Percentiles rank a stretch among this genome's conserved stretches.
phyloP scores from a whole-genome alignment of 2,797 vertebrate genomes.

The Manis pentadactyla region DNA sequence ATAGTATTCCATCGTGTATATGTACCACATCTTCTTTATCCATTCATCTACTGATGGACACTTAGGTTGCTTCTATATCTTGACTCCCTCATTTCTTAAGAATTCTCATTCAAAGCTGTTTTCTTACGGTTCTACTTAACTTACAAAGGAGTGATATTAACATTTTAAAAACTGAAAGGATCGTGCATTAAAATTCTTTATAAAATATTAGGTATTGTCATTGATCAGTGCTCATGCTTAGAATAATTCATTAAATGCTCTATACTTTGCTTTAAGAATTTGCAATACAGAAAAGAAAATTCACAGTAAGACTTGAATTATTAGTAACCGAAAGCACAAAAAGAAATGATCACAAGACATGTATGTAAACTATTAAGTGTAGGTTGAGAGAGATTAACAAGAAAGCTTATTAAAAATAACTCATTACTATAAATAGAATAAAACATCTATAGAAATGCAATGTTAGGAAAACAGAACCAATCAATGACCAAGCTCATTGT shows the following conservation, averaged over 20 bases:
- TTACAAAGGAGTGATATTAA: conserved; percentile 31
- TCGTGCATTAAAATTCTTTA: conserved; percentile 28
- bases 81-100: background rate
- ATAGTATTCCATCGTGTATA: too few relatives aligned
- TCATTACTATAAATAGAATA: conserved; percentile 22
- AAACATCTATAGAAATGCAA: conserved; percentile 37
- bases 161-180: conserved; percentile 42
- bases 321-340: conserved; percentile 13
- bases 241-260: conserved; percentile 9
- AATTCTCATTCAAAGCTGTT: background rate
- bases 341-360: conserved; percentile 43
- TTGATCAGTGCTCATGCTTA: background rate
- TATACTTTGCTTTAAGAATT: conserved; percentile 52
- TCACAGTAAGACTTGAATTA: conserved; percentile 17
- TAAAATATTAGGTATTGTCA: background rate
- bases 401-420: conserved; percentile 40
- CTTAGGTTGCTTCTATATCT: too few relatives aligned
- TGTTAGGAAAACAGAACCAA: background rate
- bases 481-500: background rate
- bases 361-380: conserved; percentile 38
- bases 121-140: conserved; percentile 11
- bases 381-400: background rate
- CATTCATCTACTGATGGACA: too few relatives aligned
- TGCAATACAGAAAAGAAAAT: conserved; percentile 21
- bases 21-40: too few relatives aligned